These are phyloP conservation scores for Entelurus aequoreus DNA, from an alignment of 2,113 vertebrate genomes.

Conservation along the genomic window DNA sequence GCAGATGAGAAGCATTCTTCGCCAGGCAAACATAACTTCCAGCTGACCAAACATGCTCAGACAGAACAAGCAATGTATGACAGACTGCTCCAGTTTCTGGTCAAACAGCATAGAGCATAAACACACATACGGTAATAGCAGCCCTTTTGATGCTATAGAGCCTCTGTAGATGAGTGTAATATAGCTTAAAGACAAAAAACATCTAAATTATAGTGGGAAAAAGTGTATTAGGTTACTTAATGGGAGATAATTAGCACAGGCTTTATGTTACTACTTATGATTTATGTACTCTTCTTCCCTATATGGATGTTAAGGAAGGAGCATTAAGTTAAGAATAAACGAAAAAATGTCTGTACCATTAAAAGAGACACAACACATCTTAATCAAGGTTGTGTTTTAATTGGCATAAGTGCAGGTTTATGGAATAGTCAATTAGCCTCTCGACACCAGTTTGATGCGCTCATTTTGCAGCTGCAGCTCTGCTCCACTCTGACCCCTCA, in stretches of 20 bases:
- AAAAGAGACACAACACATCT: constrained; percentile 32
- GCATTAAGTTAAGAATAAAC: constrained; percentile 5
- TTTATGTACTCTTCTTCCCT: constrained; percentile 32
- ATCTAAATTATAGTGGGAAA: constrained; percentile 1
- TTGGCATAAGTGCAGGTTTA: constrained; percentile 56
- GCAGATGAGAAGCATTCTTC: constrained; percentile 64
- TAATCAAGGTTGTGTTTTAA: constrained; percentile 50
- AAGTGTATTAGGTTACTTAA: constrained; percentile 5
- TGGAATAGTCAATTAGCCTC: constrained; percentile 50
- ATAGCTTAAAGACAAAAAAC: constrained; percentile 8
- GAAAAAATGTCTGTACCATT: constrained; percentile 29
- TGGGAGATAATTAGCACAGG: constrained; percentile 25
- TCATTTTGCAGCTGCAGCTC: constrained; percentile 56
- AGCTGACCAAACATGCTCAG: constrained; percentile 68
- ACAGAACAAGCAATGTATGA: constrained; percentile 56
- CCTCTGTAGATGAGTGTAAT: constrained; percentile 4
- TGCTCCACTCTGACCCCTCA: constrained; percentile 57
- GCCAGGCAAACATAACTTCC: constrained; percentile 62
- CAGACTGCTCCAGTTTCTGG: constrained; percentile 45
- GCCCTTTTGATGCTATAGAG: constrained; percentile 1
- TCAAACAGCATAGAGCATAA: constrained; percentile 36
- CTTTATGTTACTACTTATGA: constrained; percentile 32
- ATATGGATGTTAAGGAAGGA: constrained; percentile 39
- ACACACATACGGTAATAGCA: constrained; percentile 24
- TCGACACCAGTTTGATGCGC: constrained; percentile 54